These are phyloP conservation scores for Dreissena polymorpha DNA, from an alignment of 1,140 invertebrate genomes.

Conservation along the genomic window DNA sequence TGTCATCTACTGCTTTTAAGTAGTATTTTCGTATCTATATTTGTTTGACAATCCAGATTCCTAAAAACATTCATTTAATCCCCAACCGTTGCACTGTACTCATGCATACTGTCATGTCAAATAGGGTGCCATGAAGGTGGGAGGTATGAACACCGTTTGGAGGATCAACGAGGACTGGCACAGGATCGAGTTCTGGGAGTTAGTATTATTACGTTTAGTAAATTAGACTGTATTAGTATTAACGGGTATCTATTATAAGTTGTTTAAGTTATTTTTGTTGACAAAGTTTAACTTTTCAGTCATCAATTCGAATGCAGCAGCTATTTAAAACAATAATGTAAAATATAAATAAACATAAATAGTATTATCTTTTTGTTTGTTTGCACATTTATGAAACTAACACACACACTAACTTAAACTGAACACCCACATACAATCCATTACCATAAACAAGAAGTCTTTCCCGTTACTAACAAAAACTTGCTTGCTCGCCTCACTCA, in stretches of 20 bases:
- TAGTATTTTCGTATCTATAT: not conserved
- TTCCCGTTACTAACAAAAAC: too few species aligned
- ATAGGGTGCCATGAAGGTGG: constrained; percentile 84
- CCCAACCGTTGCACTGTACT: not conserved
- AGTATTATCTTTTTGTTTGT: too few species aligned
- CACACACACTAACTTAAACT: too few species aligned
- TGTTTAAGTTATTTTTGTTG: not conserved
- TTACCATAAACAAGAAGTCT: too few species aligned
- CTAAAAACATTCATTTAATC: too few species aligned
- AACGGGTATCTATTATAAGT: not conserved
- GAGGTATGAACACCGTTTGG: constrained; percentile 86
- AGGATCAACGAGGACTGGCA: constrained; percentile 83
- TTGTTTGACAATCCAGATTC: too few species aligned
- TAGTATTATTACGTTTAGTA: constrained; percentile 67
- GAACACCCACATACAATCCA: too few species aligned
- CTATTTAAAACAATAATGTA: too few species aligned
- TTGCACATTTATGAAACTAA: too few species aligned
- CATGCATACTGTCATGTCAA: not conserved
- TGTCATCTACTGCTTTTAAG: not conserved
- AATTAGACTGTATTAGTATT: not conserved
- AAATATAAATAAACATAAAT: not conserved
- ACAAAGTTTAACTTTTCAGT: too few species aligned
- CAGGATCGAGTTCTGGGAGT: constrained; percentile 87
- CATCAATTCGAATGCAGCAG: too few species aligned
- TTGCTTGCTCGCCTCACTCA: too few species aligned